A percentile compares a stretch with the other conserved stretches of the same genome.
These are phyloP conservation scores for Chrysolina haemoptera DNA, from an alignment of 2,888 invertebrate species.

Conservation along the genomic window DNA sequence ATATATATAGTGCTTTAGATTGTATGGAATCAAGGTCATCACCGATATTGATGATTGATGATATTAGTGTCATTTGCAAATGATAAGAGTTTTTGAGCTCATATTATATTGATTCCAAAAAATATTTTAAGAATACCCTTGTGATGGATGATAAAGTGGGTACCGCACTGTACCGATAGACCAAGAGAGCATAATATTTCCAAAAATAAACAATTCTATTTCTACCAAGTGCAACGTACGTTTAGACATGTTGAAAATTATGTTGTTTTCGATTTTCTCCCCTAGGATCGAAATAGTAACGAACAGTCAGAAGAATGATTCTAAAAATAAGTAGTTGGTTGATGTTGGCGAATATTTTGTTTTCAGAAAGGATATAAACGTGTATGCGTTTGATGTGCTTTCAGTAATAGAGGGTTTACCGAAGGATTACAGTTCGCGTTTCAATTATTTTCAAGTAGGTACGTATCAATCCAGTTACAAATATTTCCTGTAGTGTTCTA, in stretches of 20 bases:
- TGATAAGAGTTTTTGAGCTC: no score
- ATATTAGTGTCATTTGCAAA: no score
- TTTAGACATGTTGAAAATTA: background rate
- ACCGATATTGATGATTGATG: no score
- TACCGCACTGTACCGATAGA: background rate
- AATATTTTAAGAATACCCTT: no score
- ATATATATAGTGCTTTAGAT: no score
- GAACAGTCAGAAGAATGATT: background rate
- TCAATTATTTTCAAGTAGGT: background rate
- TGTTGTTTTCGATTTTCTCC: conserved; percentile 7
- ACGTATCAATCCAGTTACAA: background rate
- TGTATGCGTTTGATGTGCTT: background rate
- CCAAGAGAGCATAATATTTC: background rate
- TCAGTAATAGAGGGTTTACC: background rate
- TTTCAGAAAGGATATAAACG: background rate
- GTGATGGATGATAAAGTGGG: background rate
- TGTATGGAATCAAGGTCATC: no score
- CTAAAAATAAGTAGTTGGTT: background rate
- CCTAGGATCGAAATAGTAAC: background rate
- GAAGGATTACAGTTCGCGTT: background rate
- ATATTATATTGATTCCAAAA: no score
- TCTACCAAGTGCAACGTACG: background rate
- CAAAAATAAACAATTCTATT: conserved; percentile 9
- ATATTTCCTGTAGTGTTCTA: no score
- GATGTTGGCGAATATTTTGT: background rate